These are phyloP conservation scores for Leptosomus discolor DNA, from an alignment of 2,113 vertebrate species.

Conservation along the genomic window DNA sequence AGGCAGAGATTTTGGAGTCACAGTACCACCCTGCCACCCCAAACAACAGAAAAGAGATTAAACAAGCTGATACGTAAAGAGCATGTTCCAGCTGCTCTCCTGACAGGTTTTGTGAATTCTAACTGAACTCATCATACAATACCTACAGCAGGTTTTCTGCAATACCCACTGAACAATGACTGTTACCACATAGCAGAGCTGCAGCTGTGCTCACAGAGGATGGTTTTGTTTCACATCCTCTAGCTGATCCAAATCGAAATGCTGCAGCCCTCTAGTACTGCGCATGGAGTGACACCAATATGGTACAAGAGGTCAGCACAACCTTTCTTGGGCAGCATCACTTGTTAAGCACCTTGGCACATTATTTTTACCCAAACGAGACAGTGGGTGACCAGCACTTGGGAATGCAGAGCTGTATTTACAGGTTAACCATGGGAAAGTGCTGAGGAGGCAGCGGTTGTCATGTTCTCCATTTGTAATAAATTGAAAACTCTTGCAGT, in stretches of 20 bases:
- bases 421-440: background rate
- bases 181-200: background rate
- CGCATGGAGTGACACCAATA: background rate
- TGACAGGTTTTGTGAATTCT: background rate
- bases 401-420: background rate
- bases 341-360: background rate
- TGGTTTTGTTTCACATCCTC: background rate
- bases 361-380: background rate
- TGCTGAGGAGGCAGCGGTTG: background rate
- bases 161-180: background rate
- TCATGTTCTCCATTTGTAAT: background rate
- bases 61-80: background rate
- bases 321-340: background rate
- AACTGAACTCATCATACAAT: background rate
- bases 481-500: background rate
- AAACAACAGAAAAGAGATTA: background rate
- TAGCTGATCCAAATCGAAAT: background rate
- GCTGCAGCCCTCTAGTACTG: background rate
- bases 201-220: background rate
- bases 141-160: background rate
- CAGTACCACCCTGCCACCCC: background rate
- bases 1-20: background rate
- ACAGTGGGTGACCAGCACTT: background rate
- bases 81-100: background rate
- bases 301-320: background rate